Base-by-base conservation (phyloP, 2,888 invertebrate species). In the Dimorphilus gyrociliatus region DNA sequence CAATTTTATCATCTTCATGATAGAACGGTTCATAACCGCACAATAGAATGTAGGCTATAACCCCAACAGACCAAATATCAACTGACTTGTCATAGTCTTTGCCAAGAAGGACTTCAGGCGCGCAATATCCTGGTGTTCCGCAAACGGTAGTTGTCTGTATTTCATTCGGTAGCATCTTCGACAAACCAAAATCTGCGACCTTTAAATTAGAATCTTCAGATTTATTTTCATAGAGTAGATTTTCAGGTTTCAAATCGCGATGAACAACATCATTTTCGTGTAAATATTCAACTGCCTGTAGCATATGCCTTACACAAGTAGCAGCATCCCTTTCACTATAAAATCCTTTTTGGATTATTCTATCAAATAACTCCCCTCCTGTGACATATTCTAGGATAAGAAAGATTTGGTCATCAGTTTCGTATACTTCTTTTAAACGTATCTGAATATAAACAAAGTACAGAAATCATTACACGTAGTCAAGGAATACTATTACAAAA, bases 111-210 rank as follows among this genome's bases (percentile, higher is more conserved):
- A 60, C 44, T 38, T 60, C 60, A 17, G 60, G 60, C 17, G 60
- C 60, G 45, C 64, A 64, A 34, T 64, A 66, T 6, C 62, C 63
- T 4, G 65, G 62, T 2, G 65, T 64, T 12, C 64, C 65, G 49
- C 65, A 66, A 6, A 65, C 59, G n/a, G 64, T 65, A 34, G 48
- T 48, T 50, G 63, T 59, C 19, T 52, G 50, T n/a, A 58, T 51
- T 18, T 59, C 48, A 14, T 52, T 46, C 16, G 49, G 51, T 7
- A 59, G 40, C n/a, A 63, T 53, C 40, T 59, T 63, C 12, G 66
- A 60, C 31, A 68, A 53, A n/a, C 67, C 67, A 47, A 67, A 66
- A 44, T 68, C 69, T 34, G 66, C 60, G 33, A 59, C 42, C 47
- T 59, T 58, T 15, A 60, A 36, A 23, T 40, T 42, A 8, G 58